These are phyloP conservation scores for Conus betulinus DNA, from an alignment of 1,140 invertebrate genomes.

Conservation along the genomic window DNA sequence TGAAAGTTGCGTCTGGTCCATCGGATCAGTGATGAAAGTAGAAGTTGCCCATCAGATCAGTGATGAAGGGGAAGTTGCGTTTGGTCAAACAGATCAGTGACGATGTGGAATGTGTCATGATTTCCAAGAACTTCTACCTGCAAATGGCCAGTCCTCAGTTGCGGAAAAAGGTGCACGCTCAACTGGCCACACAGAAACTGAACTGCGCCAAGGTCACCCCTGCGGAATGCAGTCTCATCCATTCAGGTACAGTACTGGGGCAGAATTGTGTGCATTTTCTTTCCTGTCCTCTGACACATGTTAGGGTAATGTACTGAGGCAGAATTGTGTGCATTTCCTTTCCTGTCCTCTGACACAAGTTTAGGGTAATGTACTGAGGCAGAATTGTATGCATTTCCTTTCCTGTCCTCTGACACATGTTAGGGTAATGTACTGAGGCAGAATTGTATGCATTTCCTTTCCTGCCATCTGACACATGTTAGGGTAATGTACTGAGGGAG, in stretches of 20 bases:
- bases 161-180: background rate
- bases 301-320: background rate
- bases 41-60: no score
- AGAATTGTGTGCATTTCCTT: background rate
- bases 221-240: background rate
- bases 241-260: background rate
- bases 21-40: no score
- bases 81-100: background rate
- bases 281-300: background rate
- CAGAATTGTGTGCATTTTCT: background rate
- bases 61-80: no score
- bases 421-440: background rate
- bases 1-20: no score
- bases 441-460: background rate
- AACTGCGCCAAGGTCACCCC: background rate
- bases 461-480: no score
- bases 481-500: background rate
- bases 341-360: background rate
- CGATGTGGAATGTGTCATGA: background rate
- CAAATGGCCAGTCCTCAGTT: background rate
- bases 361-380: background rate
- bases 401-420: no score
- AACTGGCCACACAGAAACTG: background rate
- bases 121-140: conserved; percentile 4
- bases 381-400: background rate